Base-by-base conservation (phyloP, 1,140 invertebrate genomes). In the Cydia amplana region DNA sequence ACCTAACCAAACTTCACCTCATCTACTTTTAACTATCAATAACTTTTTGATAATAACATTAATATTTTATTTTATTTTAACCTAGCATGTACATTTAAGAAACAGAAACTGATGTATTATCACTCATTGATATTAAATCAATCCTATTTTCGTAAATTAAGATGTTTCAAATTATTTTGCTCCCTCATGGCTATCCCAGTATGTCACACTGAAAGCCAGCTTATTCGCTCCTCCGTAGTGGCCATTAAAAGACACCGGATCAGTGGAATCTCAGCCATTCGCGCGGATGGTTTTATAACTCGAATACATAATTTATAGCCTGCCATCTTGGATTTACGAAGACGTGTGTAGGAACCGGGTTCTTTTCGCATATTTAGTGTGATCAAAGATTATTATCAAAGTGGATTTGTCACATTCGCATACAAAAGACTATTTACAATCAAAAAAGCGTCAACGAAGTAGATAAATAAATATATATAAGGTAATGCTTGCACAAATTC, bases 291-390 rank as follows among this genome's bases (percentile, higher is more conserved):
- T 88, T 88, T 88, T 90, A 90, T 83, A 87, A 88, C 88, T 84
- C 82, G 88, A 90, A 90, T 90, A 90, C 87, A 88, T 90, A 88
- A 90, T 90, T 90, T 88, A 90, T 75, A 65, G 74, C 28, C 74
- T 18, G 60, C 28, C 32, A 36, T 36, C 65, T 18, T 36, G 65
- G 65, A 70, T 36, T 40, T 36, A 70, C 28, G 32, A 70, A 67
- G 64, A 67, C 28, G n/a, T 67, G 28, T 67, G 16, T 10, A 55
- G 51, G 51, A 4, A 55, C 51, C 20, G 55, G 55, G 55, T 60
- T 60, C 7, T 60, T 20, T 60, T 60, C 20, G 18, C 55, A 55
- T 18, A n/a, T 60, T 60, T 60, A 60, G n/a, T 60, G 55, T 60
- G 55, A 60, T 60, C n/a, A 60, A 18, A 18, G 55, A 60, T 60